phyloP scores from a whole-genome alignment of 2,888 invertebrate species.

The Andricus quercusramuli region DNA sequence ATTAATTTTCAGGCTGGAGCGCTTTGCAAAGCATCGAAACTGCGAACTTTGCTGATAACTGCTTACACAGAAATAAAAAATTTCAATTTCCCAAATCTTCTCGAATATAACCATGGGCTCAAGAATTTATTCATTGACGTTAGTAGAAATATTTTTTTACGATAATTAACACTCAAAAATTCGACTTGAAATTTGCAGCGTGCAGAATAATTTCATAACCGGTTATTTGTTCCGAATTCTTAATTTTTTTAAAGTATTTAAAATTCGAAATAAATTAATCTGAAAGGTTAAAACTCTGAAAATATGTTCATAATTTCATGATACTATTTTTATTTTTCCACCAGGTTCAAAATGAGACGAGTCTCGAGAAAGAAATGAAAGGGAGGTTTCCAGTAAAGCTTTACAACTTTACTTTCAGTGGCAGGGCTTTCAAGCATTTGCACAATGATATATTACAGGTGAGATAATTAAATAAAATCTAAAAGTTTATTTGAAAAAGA shows the following conservation, averaged over 20 bases:
- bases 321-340: not conserved
- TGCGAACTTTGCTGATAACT: conserved; percentile 87
- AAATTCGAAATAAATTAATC: not conserved
- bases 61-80: conserved; percentile 86
- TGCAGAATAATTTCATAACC: too few relatives aligned
- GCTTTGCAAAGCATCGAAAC: conserved; percentile 86
- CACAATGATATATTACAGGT: conserved; percentile 86
- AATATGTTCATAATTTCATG: not conserved
- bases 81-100: conserved; percentile 87
- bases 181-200: too few relatives aligned
- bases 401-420: conserved; percentile 88
- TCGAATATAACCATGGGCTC: conserved; percentile 86
- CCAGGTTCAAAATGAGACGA: conserved; percentile 82
- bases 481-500: conserved; percentile 24
- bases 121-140: conserved; percentile 86
- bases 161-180: too few relatives aligned
- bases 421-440: conserved; percentile 84
- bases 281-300: not conserved
- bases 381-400: conserved; percentile 89
- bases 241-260: too few relatives aligned
- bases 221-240: too few relatives aligned
- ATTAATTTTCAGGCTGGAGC: conserved; percentile 84
- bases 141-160: conserved; percentile 47
- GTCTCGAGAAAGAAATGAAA: conserved; percentile 86
- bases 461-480: conserved; percentile 66